Conservation (phyloP, 2,797 vertebrate species). For the Galaxias olidus region DNA sequence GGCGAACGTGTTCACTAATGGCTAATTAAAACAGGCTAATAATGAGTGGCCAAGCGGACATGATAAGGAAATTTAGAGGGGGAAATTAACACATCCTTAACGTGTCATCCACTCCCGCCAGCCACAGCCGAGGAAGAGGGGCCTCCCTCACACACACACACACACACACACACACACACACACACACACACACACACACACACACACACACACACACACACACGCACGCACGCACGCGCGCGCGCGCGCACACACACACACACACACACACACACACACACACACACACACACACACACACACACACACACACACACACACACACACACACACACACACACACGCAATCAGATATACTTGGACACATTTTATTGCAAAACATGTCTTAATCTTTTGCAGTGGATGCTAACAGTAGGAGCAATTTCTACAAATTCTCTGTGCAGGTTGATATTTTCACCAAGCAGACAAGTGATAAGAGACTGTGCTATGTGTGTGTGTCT, state of each 20-base stretch:
- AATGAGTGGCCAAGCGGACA: slow-evolving; percentile 72
- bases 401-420: too few species aligned
- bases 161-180: slow-evolving; percentile 3
- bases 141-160: background rate
- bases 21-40: slow-evolving; percentile 81
- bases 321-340: background rate
- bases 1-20: slow-evolving; percentile 78
- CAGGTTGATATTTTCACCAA: too few species aligned
- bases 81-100: slow-evolving; percentile 67
- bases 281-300: background rate
- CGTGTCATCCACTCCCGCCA: slow-evolving; percentile 50
- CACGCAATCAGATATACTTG: too few species aligned
- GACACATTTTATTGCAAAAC: background rate
- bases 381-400: background rate
- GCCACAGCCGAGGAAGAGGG: slow-evolving; percentile 21
- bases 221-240: background rate
- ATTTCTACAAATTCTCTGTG: too few species aligned
- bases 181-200: background rate
- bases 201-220: background rate
- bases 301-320: background rate
- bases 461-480: too few species aligned
- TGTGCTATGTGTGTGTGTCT: background rate
- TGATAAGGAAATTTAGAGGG: slow-evolving; percentile 70
- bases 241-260: background rate
- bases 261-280: slow-evolving; percentile 6